Evolutionary conservation across 1,140 invertebrate genomes (phyloP).

Genomic region (Cotesia glomerata): DNA sequence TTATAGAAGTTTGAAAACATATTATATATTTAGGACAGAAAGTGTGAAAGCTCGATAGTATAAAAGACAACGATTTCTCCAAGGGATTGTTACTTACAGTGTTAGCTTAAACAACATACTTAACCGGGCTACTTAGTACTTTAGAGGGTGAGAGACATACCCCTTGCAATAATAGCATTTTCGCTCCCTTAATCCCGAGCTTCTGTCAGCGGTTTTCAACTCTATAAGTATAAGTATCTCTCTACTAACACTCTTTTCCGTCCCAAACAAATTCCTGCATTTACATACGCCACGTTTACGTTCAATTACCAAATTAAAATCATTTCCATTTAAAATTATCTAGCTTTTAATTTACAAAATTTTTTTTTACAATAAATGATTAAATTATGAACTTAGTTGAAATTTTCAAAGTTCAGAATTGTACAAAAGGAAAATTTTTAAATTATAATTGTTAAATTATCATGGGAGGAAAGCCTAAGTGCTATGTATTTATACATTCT

Average conservation of each 20-base stretch:
- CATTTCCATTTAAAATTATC: too few species aligned
- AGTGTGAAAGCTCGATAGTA: not conserved
- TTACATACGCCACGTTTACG: slow-evolving; percentile 26
- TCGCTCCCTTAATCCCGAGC: slow-evolving; percentile 59
- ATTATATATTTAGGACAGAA: not conserved
- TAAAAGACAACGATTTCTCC: slow-evolving; percentile 5
- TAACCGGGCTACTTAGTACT: slow-evolving; percentile 62
- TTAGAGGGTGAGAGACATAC: slow-evolving; percentile 44
- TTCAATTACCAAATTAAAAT: not conserved
- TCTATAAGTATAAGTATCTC: slow-evolving; percentile 20
- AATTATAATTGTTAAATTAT: too few species aligned
- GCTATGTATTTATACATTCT: not conserved
- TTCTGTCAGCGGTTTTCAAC: slow-evolving; percentile 46
- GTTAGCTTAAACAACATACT: slow-evolving; percentile 65
- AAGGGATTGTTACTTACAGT: slow-evolving; percentile 58
- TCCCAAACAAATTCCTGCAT: slow-evolving; percentile 14
- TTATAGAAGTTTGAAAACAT: not conserved
- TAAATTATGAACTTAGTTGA: too few species aligned
- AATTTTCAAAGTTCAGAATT: too few species aligned
- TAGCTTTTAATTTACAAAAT: not conserved
- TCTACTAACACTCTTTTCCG: not conserved
- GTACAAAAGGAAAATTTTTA: too few species aligned
- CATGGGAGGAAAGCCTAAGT: too few species aligned
- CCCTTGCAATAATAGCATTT: slow-evolving; percentile 64
- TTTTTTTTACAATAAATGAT: not conserved